These are phyloP conservation scores for Steinernema feltiae DNA, from an alignment of 1,140 invertebrate species.

Conservation along the genomic window DNA sequence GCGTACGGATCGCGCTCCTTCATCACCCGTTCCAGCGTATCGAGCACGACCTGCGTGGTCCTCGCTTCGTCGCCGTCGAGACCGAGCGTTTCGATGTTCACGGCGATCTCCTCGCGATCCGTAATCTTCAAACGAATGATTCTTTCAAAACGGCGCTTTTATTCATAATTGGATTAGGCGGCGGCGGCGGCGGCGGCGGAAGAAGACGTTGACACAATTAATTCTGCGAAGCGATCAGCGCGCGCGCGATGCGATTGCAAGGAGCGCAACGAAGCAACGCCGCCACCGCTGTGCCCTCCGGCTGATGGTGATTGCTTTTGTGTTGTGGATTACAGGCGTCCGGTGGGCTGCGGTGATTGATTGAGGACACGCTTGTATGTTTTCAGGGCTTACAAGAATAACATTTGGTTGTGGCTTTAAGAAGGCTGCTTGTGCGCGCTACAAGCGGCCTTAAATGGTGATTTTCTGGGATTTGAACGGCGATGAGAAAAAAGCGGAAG, in stretches of 20 bases:
- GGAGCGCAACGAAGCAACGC: background rate
- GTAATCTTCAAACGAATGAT: background rate
- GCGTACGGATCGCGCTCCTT: background rate
- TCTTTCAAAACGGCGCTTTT: too few species aligned
- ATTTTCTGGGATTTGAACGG: background rate
- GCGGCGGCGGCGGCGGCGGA: background rate
- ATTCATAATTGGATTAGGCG: conserved; percentile 11
- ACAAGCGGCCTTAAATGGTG: background rate
- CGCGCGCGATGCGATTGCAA: background rate
- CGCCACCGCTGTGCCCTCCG: background rate
- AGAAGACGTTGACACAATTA: background rate
- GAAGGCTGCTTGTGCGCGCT: too few species aligned
- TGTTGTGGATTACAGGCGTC: conserved; percentile 2
- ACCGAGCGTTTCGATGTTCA: conserved; percentile 4
- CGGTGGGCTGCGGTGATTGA: background rate
- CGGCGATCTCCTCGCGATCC: conserved; percentile 3
- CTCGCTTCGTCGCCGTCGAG: background rate
- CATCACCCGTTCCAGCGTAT: background rate
- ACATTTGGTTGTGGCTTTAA: too few species aligned
- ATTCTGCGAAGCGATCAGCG: background rate
- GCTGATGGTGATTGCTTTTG: conserved; percentile 1
- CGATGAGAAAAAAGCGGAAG: background rate
- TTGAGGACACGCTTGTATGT: conserved; percentile 6
- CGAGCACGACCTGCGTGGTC: background rate
- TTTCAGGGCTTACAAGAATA: background rate